A percentile compares a stretch with the other conserved stretches of the same genome.
phyloP scores from a whole-genome alignment of 2,113 vertebrate species.

The Centrocercus urophasianus region DNA sequence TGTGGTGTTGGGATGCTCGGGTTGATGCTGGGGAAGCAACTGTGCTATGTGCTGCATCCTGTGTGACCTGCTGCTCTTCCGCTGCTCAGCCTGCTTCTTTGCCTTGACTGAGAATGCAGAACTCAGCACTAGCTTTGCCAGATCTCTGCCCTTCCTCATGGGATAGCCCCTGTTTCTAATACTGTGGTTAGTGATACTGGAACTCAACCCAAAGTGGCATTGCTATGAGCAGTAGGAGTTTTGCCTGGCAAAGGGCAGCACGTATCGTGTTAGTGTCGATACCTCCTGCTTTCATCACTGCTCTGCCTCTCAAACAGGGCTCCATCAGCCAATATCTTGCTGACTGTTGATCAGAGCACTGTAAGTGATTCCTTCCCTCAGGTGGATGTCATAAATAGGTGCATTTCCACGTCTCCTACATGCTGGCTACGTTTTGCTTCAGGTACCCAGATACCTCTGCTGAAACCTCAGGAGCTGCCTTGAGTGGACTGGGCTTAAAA shows the following conservation, averaged over 20 bases:
- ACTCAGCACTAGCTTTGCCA: not conserved
- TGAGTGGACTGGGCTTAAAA: not conserved
- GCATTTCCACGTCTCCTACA: not conserved
- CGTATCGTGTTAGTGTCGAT: slow-evolving; percentile 28
- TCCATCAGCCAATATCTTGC: not conserved
- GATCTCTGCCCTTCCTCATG: not conserved
- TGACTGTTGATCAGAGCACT: slow-evolving; percentile 15
- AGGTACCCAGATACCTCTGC: not conserved
- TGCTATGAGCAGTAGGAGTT: not conserved
- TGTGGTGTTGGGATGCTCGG: not conserved
- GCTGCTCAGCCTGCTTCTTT: accelerated
- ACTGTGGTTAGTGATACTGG: not conserved
- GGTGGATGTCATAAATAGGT: slow-evolving; percentile 20
- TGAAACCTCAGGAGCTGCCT: not conserved
- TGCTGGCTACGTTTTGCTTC: not conserved
- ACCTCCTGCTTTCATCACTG: slow-evolving; percentile 29
- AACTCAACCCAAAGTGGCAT: not conserved
- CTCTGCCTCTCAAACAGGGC: not conserved
- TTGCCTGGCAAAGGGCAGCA: not conserved
- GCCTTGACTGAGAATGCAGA: not conserved
- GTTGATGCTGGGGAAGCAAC: not conserved
- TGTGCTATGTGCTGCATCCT: not conserved
- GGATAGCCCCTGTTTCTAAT: not conserved
- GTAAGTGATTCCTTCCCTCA: not conserved
- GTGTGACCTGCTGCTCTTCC: not conserved